A percentile compares a stretch with the other conserved stretches of the same genome.
Evolutionary conservation across 2,797 vertebrate genomes (phyloP).

Genomic region (Amphiprion clarkii): DNA sequence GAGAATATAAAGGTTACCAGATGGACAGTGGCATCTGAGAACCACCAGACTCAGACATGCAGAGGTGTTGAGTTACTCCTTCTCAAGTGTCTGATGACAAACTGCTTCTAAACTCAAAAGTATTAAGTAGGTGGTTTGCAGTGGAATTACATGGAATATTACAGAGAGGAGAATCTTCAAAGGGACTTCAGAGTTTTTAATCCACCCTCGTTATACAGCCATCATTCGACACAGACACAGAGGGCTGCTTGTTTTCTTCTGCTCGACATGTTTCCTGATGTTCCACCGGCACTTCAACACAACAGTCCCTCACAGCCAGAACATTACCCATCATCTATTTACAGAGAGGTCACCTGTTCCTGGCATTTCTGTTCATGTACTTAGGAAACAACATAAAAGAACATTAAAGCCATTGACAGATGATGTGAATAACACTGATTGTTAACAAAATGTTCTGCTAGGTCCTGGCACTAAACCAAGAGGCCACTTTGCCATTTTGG

Average conservation of each 20-base stretch:
- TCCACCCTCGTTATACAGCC: conserved; percentile 31
- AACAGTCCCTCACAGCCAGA: conserved; percentile 24
- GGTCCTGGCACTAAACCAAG: too few species aligned
- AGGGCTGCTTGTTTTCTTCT: conserved; percentile 45
- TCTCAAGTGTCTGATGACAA: conserved; percentile 31
- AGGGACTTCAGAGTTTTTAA: conserved; percentile 20
- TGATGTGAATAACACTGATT: too few species aligned
- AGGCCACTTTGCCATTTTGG: too few species aligned
- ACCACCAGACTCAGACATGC: too few species aligned
- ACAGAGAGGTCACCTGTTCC: not conserved
- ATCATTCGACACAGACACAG: conserved; percentile 24
- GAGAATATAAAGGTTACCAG: not conserved
- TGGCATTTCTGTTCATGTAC: not conserved
- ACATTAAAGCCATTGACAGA: too few species aligned
- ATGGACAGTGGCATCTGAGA: not conserved
- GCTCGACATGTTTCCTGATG: conserved; percentile 44
- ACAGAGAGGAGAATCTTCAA: conserved; percentile 41
- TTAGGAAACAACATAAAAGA: too few species aligned
- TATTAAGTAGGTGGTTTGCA: conserved; percentile 20
- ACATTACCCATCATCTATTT: conserved; percentile 10
- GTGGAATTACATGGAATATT: conserved; percentile 18
- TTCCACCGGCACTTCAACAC: conserved; percentile 41
- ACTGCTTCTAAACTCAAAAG: not conserved
- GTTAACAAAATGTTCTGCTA: too few species aligned
- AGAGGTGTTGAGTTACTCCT: not conserved